Conservation (phyloP, 37 sponge, comb jelly and placozoan species). For the Tethya wilhelma region DNA sequence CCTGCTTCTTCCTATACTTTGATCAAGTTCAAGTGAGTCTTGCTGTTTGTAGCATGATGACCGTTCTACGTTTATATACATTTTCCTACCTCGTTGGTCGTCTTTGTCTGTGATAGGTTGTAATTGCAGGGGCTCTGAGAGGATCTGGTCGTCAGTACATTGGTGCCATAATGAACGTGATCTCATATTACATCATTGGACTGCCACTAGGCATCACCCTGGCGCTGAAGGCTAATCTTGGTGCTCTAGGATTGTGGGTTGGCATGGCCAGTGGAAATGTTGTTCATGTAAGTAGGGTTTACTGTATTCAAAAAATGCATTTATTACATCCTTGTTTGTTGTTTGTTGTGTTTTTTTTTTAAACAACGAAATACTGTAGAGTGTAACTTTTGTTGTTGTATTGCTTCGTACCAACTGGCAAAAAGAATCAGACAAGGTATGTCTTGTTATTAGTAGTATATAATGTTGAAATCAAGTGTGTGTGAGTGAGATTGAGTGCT, state of each 20-base stretch:
- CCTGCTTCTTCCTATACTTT: slow-evolving; percentile 1
- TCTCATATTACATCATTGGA: slow-evolving; percentile 50
- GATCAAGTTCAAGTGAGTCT: slow-evolving; percentile 31
- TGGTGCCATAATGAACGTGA: slow-evolving; percentile 48
- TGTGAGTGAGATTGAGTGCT: too few species aligned
- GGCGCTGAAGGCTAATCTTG: slow-evolving; percentile 21
- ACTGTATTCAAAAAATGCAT: neutral
- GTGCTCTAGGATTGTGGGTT: slow-evolving; percentile 54
- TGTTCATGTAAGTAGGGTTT: neutral
- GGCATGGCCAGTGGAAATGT: slow-evolving; percentile 22
- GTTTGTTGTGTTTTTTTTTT: too few species aligned
- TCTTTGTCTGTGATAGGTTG: slow-evolving; percentile 6
- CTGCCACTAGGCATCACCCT: slow-evolving; percentile 50
- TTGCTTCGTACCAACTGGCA: slow-evolving; percentile 46
- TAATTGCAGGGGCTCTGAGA: slow-evolving; percentile 44
- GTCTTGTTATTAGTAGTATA: neutral
- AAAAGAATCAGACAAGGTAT: slow-evolving; percentile 60
- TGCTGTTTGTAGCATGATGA: neutral
- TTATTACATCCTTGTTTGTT: neutral
- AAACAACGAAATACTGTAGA: too few species aligned
- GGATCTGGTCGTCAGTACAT: slow-evolving; percentile 57
- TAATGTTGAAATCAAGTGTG: neutral
- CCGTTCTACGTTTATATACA: neutral
- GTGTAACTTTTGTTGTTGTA: neutral
- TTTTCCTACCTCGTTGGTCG: neutral